Percentiles rank a stretch among this genome's conserved stretches.
phyloP scores from a whole-genome alignment of 2,888 invertebrate species.

The Podabrus alpinus region DNA sequence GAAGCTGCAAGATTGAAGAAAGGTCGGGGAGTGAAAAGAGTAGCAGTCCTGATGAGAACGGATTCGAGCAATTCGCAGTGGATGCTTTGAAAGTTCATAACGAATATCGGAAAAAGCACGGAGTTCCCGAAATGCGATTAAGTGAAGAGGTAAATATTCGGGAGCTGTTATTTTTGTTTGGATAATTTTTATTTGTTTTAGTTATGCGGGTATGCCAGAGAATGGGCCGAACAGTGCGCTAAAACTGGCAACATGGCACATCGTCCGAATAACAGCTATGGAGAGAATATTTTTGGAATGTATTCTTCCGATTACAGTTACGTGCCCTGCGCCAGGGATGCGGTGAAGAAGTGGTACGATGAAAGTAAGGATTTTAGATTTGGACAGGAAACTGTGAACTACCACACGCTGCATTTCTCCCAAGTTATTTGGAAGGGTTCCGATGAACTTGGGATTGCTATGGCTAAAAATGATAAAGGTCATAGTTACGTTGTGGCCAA shows the following conservation, averaged over 20 bases:
- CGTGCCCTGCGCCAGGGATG: slow-evolving; percentile 59
- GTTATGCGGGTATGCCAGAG: slow-evolving; percentile 66
- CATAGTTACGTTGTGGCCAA: slow-evolving; percentile 84
- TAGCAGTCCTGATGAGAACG: slow-evolving; percentile 38
- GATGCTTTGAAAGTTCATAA: slow-evolving; percentile 65
- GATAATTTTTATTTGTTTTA: slow-evolving; percentile 41
- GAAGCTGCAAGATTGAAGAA: slow-evolving; percentile 26
- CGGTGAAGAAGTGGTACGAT: slow-evolving; percentile 64
- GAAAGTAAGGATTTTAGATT: slow-evolving; percentile 61
- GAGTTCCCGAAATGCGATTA: slow-evolving; percentile 60
- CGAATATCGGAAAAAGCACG: slow-evolving; percentile 64
- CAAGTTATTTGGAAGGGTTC: slow-evolving; percentile 76
- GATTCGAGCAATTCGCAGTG: slow-evolving; percentile 49
- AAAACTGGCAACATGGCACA: slow-evolving; percentile 68
- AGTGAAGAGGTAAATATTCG: slow-evolving; percentile 57
- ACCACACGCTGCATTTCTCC: slow-evolving; percentile 50
- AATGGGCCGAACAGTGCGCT: slow-evolving; percentile 73
- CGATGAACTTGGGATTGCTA: slow-evolving; percentile 71
- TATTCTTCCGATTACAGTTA: slow-evolving; percentile 61
- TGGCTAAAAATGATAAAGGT: slow-evolving; percentile 73
- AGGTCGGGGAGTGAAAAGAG: neutral
- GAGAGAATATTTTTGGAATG: slow-evolving; percentile 64
- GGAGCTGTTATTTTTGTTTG: neutral
- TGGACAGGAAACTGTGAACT: slow-evolving; percentile 60
- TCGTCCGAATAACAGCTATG: slow-evolving; percentile 66